Evolutionary conservation across 1,140 invertebrate species (phyloP).

Genomic region (Antheraea mylitta): DNA sequence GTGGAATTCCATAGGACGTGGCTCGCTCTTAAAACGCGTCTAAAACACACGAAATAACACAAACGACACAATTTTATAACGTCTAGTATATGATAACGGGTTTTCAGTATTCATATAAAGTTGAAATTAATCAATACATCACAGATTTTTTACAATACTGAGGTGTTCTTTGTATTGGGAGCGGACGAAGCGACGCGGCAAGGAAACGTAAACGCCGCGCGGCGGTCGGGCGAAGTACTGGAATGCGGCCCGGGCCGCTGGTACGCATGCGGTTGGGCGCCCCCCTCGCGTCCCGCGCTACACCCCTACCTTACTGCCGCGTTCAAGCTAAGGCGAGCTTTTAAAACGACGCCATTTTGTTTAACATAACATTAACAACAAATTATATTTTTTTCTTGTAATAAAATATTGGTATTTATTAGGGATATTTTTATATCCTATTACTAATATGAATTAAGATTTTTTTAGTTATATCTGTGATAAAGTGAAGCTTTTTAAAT

Average conservation of each 20-base stretch:
- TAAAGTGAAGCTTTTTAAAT: conserved; percentile 17
- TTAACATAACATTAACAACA: background rate
- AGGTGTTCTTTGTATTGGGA: conserved; percentile 74
- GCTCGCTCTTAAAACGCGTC: conserved; percentile 50
- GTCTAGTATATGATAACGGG: conserved; percentile 17
- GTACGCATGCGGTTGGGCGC: conserved; percentile 62
- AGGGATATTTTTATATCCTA: background rate
- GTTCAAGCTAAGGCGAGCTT: conserved; percentile 55
- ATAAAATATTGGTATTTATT: background rate
- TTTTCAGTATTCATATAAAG: conserved; percentile 55
- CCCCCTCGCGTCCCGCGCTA: conserved; percentile 34
- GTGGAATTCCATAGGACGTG: conserved; percentile 75
- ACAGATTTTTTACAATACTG: conserved; percentile 77
- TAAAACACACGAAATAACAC: conserved; percentile 32
- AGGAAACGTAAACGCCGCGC: conserved; percentile 53
- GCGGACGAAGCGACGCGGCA: conserved; percentile 48
- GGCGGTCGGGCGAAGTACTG: conserved; percentile 67
- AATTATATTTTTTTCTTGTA: background rate
- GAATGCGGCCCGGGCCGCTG: conserved; percentile 56
- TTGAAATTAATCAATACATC: conserved; percentile 79
- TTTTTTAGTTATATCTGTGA: background rate
- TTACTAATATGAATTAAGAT: background rate
- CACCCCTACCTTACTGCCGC: conserved; percentile 40
- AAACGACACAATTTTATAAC: conserved; percentile 18
- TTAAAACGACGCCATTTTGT: conserved; percentile 35